These are phyloP conservation scores for Ormyrus pomaceus DNA, from an alignment of 2,888 invertebrate genomes.

Conservation along the genomic window DNA sequence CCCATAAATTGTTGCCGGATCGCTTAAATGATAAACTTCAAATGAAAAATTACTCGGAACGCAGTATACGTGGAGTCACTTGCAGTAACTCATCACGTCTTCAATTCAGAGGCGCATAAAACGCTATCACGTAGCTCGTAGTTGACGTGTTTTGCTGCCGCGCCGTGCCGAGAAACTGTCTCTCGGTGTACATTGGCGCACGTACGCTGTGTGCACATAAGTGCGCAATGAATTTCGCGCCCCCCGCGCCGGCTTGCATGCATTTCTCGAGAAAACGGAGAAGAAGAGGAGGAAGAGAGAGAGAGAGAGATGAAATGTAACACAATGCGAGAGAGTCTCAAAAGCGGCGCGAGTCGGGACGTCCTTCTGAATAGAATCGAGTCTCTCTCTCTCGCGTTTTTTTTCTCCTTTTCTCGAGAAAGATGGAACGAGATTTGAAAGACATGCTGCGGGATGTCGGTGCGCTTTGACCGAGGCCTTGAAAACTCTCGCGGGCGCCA, in stretches of 20 bases:
- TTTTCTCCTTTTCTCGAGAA: conserved; percentile 5
- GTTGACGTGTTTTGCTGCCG: background rate
- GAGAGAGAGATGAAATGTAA: background rate
- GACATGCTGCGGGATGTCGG: background rate
- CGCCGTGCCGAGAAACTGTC: no score
- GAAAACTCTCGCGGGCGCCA: conserved; percentile 15
- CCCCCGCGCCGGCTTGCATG: no score
- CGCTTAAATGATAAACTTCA: no score
- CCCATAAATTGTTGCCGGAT: no score
- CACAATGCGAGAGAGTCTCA: background rate
- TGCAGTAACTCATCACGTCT: background rate
- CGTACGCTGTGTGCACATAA: no score
- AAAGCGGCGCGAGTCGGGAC: background rate
- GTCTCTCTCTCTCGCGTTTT: background rate
- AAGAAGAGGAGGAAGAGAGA: background rate
- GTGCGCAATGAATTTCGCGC: no score
- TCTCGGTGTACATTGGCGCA: no score
- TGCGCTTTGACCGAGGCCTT: conserved; percentile 44
- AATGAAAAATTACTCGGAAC: no score
- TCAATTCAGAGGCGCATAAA: background rate
- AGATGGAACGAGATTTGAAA: background rate
- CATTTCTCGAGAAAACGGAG: background rate
- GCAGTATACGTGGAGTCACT: background rate
- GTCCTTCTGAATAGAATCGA: background rate
- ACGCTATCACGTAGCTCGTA: conserved; percentile 3